Evolutionary conservation across 1,140 invertebrate species (phyloP), one percentile per base, ranked within the genome.

Genomic region (Drosophila melanica): DNA sequence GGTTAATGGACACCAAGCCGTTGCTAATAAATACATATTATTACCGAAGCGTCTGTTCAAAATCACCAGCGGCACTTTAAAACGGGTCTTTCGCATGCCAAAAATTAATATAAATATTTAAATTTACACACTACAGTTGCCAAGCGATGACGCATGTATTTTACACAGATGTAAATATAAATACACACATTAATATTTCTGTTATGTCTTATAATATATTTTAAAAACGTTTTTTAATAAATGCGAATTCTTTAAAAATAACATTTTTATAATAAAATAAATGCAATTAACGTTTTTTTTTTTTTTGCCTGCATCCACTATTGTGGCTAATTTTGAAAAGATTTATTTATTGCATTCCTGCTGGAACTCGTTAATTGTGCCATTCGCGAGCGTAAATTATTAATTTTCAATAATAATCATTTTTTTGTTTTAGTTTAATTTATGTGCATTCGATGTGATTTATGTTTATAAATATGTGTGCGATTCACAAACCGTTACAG

Each of bases 401-500:
- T 71, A 75, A 79, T 67, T 76, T 44, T 81, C 73, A 44, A 65
- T 59, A 58, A 75, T 35, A 35, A 35, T 35, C 10, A 9, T 9
- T 35, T 35, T 35, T 10, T 35, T 33, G 6, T 78, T 72, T 65
- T 51, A 20, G 0, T 47, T 20, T 50, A 73, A 84, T 73, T 69
- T 85, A 74, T 77, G 53, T 64, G 63, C 39, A 62, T 47, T 67
- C 65, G 70, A 48, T 37, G 27, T 89, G 79, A 87, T 87, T 79
- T 79, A 87, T 79, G 82, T 48, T 68, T 68, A 41, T 68, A 64
- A 75, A 84, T 47, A 23, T 65, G 41, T 84, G 66, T 59, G 50
- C 33, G 41, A 62, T 67, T 77, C 63, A 71, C 50, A 82, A 79
- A 68, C 84, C 84, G 84, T 87, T 87, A 87, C 84, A 79, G 58